A percentile compares a stretch with the other conserved stretches of the same genome.
Evolutionary conservation across 2,113 vertebrate species (phyloP).

Genomic region (Tonatia bakeri): DNA sequence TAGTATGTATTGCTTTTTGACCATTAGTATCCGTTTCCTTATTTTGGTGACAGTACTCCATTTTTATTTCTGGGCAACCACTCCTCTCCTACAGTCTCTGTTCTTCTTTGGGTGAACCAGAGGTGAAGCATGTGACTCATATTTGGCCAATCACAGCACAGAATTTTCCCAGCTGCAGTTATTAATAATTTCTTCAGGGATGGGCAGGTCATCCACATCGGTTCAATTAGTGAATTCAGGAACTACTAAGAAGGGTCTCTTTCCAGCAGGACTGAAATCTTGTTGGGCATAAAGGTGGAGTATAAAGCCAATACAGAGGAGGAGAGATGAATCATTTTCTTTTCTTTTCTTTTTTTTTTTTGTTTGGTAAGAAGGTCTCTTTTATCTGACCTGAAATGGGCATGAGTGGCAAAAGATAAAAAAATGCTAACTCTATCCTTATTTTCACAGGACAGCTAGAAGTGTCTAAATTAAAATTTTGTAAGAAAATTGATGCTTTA

Average conservation of each 20-base stretch:
- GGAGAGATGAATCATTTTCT: neutral
- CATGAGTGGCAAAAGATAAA: neutral
- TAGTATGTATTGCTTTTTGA: neutral
- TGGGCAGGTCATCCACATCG: neutral
- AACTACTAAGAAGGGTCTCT: neutral
- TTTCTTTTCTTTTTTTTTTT: neutral
- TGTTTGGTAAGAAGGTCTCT: neutral
- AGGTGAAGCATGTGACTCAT: neutral
- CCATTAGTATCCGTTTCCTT: neutral
- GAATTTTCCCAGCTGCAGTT: neutral
- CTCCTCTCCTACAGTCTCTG: neutral
- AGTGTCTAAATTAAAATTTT: constrained; percentile 3
- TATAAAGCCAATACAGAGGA: neutral
- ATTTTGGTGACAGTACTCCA: neutral
- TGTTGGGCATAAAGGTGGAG: neutral
- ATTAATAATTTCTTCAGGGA: neutral
- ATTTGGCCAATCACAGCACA: neutral
- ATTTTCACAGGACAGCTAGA: neutral
- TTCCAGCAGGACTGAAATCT: neutral
- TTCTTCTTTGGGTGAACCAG: neutral
- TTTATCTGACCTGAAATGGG: neutral
- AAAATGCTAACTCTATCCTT: neutral
- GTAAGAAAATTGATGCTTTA: neutral
- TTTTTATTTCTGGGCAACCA: neutral
- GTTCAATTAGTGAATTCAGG: neutral